Percentiles rank a stretch among this genome's conserved stretches.
phyloP scores from a whole-genome alignment of 2,113 vertebrate species.

The Numida meleagris region DNA sequence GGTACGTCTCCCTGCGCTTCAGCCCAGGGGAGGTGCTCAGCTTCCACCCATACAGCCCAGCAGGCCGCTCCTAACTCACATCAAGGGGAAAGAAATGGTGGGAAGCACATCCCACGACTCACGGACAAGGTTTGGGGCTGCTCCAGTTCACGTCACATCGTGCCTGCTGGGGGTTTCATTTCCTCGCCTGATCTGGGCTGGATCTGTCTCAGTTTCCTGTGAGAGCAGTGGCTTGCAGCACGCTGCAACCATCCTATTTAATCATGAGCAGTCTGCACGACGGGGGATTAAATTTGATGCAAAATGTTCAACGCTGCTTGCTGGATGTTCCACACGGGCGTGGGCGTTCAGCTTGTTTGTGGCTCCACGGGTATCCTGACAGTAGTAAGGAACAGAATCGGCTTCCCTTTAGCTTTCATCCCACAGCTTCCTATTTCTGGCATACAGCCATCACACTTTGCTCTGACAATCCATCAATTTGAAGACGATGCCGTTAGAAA shows the following conservation, averaged over 20 bases:
- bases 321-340: neutral
- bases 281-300: neutral
- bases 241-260: accelerated
- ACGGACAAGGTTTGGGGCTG: neutral
- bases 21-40: neutral
- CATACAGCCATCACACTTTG: neutral
- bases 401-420: neutral
- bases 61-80: neutral
- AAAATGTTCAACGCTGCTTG: neutral
- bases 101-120: neutral
- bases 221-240: neutral
- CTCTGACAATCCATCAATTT: accelerated
- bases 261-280: neutral
- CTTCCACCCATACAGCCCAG: neutral
- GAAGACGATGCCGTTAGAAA: neutral
- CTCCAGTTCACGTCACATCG: neutral
- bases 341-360: neutral
- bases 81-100: accelerated
- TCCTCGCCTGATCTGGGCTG: accelerated
- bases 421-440: conserved; percentile 24
- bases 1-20: neutral
- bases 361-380: neutral
- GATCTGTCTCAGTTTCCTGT: neutral
- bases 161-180: neutral
- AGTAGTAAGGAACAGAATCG: neutral